Conservation (phyloP, 2,888 invertebrate genomes). For the Augiades crinisus region DNA sequence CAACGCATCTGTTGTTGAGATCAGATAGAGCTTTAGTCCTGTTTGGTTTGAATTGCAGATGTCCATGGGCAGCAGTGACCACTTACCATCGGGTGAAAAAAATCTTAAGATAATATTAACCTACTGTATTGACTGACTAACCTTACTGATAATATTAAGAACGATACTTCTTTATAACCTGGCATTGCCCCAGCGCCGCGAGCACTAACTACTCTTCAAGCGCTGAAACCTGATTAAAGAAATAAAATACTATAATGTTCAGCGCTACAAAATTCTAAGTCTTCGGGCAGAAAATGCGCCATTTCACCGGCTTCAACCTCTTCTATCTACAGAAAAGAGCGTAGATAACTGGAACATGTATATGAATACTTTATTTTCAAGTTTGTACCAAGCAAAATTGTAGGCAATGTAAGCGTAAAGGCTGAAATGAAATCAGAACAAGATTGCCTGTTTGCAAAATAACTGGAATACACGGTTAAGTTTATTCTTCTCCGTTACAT, state of each 20-base stretch:
- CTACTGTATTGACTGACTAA: no score
- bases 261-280: background rate
- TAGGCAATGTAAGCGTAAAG: background rate
- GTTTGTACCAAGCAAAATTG: background rate
- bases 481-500: no score
- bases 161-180: background rate
- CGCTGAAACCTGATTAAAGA: background rate
- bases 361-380: background rate
- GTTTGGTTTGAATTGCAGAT: no score
- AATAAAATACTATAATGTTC: background rate
- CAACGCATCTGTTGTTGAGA: no score
- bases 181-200: no score
- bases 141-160: no score
- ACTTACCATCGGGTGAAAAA: no score
- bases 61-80: no score
- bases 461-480: no score
- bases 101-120: no score
- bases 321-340: background rate
- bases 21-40: no score
- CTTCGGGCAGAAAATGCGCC: background rate
- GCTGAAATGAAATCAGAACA: background rate
- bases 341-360: background rate
- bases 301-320: background rate
- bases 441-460: background rate
- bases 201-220: background rate